phyloP scores from a whole-genome alignment of 2,113 vertebrate species.

The Motacilla tschutschensis region DNA sequence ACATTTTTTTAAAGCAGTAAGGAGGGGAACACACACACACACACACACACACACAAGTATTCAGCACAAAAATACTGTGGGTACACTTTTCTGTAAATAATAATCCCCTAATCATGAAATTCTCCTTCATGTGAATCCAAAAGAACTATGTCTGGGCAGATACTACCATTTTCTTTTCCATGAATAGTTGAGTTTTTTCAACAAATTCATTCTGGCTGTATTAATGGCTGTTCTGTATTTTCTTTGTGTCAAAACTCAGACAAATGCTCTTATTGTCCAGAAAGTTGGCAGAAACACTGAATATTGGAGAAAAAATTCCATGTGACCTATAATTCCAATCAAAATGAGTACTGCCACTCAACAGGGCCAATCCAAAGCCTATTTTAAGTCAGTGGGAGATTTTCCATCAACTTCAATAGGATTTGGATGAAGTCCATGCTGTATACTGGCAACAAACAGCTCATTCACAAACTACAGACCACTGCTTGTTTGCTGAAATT shows the following conservation, averaged over 20 bases:
- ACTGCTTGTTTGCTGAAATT: slow-evolving; percentile 56
- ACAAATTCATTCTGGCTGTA: neutral
- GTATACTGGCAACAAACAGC: slow-evolving; percentile 43
- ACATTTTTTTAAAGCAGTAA: neutral
- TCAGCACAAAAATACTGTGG: neutral
- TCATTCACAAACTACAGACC: slow-evolving; percentile 57
- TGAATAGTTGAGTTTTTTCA: slow-evolving; percentile 1
- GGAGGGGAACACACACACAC: neutral
- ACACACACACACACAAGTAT: neutral
- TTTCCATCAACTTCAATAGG: slow-evolving; percentile 53
- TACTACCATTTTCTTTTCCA: slow-evolving; percentile 26
- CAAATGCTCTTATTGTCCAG: slow-evolving; percentile 46
- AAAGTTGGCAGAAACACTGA: slow-evolving; percentile 29
- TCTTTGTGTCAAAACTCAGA: slow-evolving; percentile 45
- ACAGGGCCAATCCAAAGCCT: slow-evolving; percentile 35
- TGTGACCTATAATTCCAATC: slow-evolving; percentile 53
- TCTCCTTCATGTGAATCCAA: slow-evolving; percentile 14
- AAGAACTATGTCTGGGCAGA: slow-evolving; percentile 12
- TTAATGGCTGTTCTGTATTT: slow-evolving; percentile 42
- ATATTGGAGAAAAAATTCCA: slow-evolving; percentile 48
- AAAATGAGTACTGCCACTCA: slow-evolving; percentile 25
- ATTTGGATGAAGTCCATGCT: slow-evolving; percentile 47
- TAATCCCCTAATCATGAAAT: slow-evolving; percentile 10
- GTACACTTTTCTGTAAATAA: neutral
- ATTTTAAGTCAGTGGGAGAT: slow-evolving; percentile 49